Base-by-base conservation (phyloP, 2,113 vertebrate genomes). In the Dryoscopus gambensis region DNA sequence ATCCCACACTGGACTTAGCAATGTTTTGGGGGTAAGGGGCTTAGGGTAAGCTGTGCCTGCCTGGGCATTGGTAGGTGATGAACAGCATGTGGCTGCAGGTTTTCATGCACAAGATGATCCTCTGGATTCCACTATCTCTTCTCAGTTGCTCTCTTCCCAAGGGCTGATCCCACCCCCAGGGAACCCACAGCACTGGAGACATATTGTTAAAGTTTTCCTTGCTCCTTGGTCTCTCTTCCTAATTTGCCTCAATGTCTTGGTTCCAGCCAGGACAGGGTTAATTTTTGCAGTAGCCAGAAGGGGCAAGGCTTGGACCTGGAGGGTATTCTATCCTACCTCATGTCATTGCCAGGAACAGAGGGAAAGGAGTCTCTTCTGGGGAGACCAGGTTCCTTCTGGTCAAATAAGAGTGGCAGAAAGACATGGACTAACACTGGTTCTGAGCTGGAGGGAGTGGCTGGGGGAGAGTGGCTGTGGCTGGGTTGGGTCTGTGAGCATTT, bases 361-460 rank as follows among this genome's bases (percentile, higher is more conserved):
- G 59, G 19, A 64, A 55, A 39, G 31, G 42, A 57, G 30, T 57
- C 70, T 57, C n/a, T 40, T 65, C 42, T 25, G 35, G 20, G 24
- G 52, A 35, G 13, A 67, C 49, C 1, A 6, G 15, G 30, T 17
- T 75, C 42, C 60, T 67, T 67, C 35, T 76, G 42, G 35, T 57
- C 44, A 67, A 35, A 3, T 21, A 35, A 35, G 35, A 50, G 21
- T 30, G 53, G 20, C 31, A 76, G 42, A 75, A 65, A 31, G 42
- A 75, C 4, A 4, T 49, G 49, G 33, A 55, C 17, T 31, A 80
- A 23, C 0, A 1, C 40, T 0, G 1, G 25, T 44, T 77, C 62
- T 77, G 44, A 77, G 53, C 37, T 44, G 28, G 33, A 60, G 22
- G 18, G 37, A 0, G 2, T 22, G 44, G 30, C 63, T 47, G 28